Base-by-base conservation (phyloP, 1,140 invertebrate species). In the Solenopsis invicta region DNA sequence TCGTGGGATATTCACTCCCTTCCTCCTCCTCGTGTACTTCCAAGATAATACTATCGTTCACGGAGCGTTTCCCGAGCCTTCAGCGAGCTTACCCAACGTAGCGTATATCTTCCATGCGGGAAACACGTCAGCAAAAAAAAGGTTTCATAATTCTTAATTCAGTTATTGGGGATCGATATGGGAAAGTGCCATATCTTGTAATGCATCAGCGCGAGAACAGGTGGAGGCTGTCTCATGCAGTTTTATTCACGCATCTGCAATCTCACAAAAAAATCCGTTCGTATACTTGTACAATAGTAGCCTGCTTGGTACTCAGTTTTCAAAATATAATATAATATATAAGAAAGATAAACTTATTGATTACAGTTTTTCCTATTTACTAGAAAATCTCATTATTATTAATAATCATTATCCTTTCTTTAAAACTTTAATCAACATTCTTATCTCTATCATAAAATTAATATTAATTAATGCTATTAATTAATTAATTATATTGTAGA, bases 31-130 rank as follows among this genome's bases (percentile, higher is more conserved):
- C 62, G 34, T 62, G 52, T 84, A 29, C 61, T 84, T 87, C 84
- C 74, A 37, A 52, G 88, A 87, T 80, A 87, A 91, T 82, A 91
- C 86, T 88, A 90, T 92, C 89, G 87, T 61, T 78, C 81, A 71
- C 77, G 82, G 85, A 89, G 76, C 61, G 82, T 87, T 77, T 86
- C 91, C 87, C 85, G 89, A 86, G 87, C 90, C 87, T 89, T 81
- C 87, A 78, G 90, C 86, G 69, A 89, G 50, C 84, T 69, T 78
- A 82, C 66, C 66, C 67, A 75, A 54, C 66, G 50, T 37, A n/a
- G 18, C 12, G 64, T 87, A 78, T 64, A 64, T 88, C 41, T 41
- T 41, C 41, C 59, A 9, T 24, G 85, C 56, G 69, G 37, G 21
- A 82, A 82, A 72, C 71, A 85, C n/a, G 72, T 62, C 18, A 50